Percentiles rank a stretch among this genome's conserved stretches.
These are phyloP conservation scores for Okamejei kenojei DNA, from an alignment of 2,797 vertebrate species.

Conservation along the genomic window DNA sequence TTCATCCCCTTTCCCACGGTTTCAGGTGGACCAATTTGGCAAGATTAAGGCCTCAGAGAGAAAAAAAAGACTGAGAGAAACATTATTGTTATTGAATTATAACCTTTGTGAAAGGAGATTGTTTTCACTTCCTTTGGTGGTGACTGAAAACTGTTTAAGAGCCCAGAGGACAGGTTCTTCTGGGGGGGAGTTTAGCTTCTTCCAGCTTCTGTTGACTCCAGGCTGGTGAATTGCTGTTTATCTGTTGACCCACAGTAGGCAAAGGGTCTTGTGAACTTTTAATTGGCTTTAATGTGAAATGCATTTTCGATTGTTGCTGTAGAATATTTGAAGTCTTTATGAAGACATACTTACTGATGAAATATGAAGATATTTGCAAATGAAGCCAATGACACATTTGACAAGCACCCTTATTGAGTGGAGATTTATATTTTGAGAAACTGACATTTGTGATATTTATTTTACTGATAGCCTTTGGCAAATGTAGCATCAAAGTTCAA, in stretches of 20 bases:
- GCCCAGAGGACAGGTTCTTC: not conserved
- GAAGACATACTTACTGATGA: not conserved
- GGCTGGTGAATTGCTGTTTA: not conserved
- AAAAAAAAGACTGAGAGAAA: not conserved
- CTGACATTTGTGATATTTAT: not conserved
- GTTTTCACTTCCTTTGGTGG: not conserved
- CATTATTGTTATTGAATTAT: constrained; percentile 26
- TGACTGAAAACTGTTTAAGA: constrained; percentile 38
- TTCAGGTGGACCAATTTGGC: constrained; percentile 37
- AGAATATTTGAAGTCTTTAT: not conserved
- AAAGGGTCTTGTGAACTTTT: not conserved
- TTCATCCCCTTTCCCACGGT: constrained; percentile 40
- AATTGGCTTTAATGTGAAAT: not conserved
- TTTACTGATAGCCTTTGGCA: not conserved
- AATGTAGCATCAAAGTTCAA: not conserved
- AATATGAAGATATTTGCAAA: not conserved
- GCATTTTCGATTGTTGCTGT: not conserved
- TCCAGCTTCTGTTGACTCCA: not conserved
- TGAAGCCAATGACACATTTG: not conserved
- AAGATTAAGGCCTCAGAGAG: constrained; percentile 37
- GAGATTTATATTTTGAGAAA: not conserved
- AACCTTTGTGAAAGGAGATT: constrained; percentile 38
- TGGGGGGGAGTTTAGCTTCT: not conserved
- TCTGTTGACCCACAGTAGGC: not conserved
- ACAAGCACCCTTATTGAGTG: not conserved